Base-by-base conservation (phyloP, 35 echinoderm and acorn worm species). In the Strongylocentrotus purpuratus region DNA sequence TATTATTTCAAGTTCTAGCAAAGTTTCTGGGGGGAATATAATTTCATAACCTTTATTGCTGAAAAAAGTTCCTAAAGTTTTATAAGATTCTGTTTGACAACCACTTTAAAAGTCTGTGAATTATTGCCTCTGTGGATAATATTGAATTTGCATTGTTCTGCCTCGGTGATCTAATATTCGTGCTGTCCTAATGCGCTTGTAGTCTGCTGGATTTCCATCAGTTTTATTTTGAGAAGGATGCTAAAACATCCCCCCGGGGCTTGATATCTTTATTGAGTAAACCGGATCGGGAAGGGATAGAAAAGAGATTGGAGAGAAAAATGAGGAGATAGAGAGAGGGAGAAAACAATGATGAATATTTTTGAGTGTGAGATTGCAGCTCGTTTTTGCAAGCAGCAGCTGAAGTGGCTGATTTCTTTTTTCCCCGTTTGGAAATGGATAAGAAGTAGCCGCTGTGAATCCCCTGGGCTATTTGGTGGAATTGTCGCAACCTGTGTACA, bases 341-440 rank as follows among this genome's bases (percentile, higher is more conserved):
- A 89, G 87, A 33, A 89, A 89, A 89, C 87, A 89, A 89, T 89
- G 87, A 89, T 89, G 87, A 89, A 89, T 89, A 89, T 89, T 46
- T 45, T 46, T 18, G 87, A 89, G 32, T 89, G 87, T 89, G 87
- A 45, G 32, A 89, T 41, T 89, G 87, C 87, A 5, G 87, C 87
- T 89, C 32, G 87, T 89, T 89, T 89, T 89, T 33, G 45, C 32
- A 89, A 89, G 87, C 15, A 32, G 45, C 87, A 89, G 87, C 87
- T 89, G 87, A 78, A 28, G 7, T 78, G 65, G 65, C 65, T 78
- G 65, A 78, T 7, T 78, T 78, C 20, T 71, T 78, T 78, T 78
- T 8, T 78, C 25, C 28, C 3, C 8, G 22, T 11, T 59, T 59
- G 4, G 61, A n/a, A 78, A 7, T 22, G 65, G 65, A 25, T 89